Evolutionary conservation across 2,888 invertebrate genomes (phyloP).

Genomic region (Mellilla xanthometata): DNA sequence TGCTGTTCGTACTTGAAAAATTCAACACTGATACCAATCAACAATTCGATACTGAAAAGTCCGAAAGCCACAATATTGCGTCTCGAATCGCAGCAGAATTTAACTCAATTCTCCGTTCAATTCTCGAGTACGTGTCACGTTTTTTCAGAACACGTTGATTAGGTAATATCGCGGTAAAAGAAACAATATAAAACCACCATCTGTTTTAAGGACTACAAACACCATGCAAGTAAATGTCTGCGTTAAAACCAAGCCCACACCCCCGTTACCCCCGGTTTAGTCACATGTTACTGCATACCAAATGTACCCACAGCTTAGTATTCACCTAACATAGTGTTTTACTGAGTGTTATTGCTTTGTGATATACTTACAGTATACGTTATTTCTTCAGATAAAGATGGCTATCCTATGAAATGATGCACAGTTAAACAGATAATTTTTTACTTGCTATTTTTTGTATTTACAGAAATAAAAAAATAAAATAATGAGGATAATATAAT

Average conservation of each 20-base stretch:
- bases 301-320: conserved; percentile 39
- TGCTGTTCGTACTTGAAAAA: conserved; percentile 28
- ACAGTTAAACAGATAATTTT: conserved; percentile 90
- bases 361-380: conserved; percentile 82
- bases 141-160: conserved; percentile 51
- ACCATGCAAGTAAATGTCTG: conserved; percentile 57
- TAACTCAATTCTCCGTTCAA: not conserved
- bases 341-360: conserved; percentile 81
- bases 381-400: conserved; percentile 84
- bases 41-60: too few relatives aligned
- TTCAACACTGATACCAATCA: too few relatives aligned
- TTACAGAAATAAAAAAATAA: conserved; percentile 69
- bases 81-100: too few relatives aligned
- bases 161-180: conserved; percentile 47
- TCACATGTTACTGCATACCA: conserved; percentile 43
- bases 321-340: conserved; percentile 78
- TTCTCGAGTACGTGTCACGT: conserved; percentile 34
- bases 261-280: conserved; percentile 45
- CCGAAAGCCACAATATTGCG: too few relatives aligned
- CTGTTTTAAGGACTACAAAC: conserved; percentile 68
- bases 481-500: conserved; percentile 50
- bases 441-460: conserved; percentile 84
- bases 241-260: conserved; percentile 42
- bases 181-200: conserved; percentile 64
- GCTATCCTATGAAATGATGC: conserved; percentile 89